Evolutionary conservation across 2,888 invertebrate species (phyloP).

Genomic region (Morpho deidamia): DNA sequence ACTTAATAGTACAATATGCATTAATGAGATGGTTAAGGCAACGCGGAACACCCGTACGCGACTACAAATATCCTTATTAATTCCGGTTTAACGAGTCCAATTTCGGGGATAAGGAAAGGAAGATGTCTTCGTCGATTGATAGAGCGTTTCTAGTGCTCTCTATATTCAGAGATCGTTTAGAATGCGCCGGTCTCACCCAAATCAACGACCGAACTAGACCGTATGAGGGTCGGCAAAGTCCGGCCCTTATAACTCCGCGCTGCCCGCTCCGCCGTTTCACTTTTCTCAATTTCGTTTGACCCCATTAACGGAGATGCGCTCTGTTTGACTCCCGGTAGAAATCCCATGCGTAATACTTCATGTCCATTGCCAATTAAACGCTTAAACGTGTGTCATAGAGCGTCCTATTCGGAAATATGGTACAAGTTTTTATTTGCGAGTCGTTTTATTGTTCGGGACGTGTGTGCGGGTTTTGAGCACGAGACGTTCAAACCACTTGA

Average conservation of each 20-base stretch:
- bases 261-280: slow-evolving; percentile 55
- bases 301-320: slow-evolving; percentile 61
- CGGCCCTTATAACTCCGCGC: slow-evolving; percentile 43
- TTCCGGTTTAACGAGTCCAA: slow-evolving; percentile 37
- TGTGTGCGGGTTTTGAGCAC: slow-evolving; percentile 21
- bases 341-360: slow-evolving; percentile 52
- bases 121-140: slow-evolving; percentile 25
- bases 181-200: slow-evolving; percentile 31
- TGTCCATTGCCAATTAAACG: slow-evolving; percentile 64
- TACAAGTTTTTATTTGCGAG: slow-evolving; percentile 36
- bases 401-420: slow-evolving; percentile 34
- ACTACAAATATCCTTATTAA: slow-evolving; percentile 52
- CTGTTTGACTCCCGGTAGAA: slow-evolving; percentile 42
- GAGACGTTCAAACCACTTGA: slow-evolving; percentile 39
- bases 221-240: slow-evolving; percentile 39
- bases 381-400: slow-evolving; percentile 23
- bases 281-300: slow-evolving; percentile 70
- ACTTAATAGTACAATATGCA: slow-evolving; percentile 6
- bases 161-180: slow-evolving; percentile 33
- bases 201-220: slow-evolving; percentile 35
- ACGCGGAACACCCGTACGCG: slow-evolving; percentile 37
- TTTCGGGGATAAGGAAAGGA: slow-evolving; percentile 15
- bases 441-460: slow-evolving; percentile 21
- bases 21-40: slow-evolving; percentile 31
- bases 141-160: slow-evolving; percentile 27